These are phyloP conservation scores for Pristionchus fissidentatus DNA, from an alignment of 2,888 invertebrate species.

Conservation along the genomic window DNA sequence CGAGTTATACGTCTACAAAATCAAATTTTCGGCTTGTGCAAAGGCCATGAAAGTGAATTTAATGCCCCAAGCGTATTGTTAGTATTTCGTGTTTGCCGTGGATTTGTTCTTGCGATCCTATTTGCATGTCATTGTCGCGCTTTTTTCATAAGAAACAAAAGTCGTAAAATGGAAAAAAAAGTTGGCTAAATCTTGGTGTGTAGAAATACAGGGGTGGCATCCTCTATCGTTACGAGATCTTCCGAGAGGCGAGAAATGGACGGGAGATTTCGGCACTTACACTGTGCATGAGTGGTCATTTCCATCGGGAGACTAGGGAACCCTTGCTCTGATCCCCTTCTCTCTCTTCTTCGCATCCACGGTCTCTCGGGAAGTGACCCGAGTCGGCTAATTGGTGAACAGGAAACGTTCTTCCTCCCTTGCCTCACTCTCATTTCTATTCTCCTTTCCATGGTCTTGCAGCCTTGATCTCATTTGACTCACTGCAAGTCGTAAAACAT, in stretches of 20 bases:
- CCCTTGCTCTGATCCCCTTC: conserved; percentile 2
- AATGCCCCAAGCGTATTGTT: too few species aligned
- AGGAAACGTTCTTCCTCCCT: conserved; percentile 38
- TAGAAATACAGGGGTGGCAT: too few species aligned
- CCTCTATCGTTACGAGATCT: conserved; percentile 28
- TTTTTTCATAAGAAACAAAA: too few species aligned
- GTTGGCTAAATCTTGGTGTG: too few species aligned
- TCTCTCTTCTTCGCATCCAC: background rate
- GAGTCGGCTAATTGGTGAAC: conserved; percentile 26
- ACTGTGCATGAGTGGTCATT: conserved; percentile 36
- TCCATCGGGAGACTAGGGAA: conserved; percentile 16
- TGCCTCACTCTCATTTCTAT: background rate
- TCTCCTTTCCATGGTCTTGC: conserved; percentile 36
- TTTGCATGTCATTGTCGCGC: too few species aligned
- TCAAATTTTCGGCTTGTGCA: too few species aligned
- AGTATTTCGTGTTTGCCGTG: too few species aligned
- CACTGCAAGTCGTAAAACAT: too few species aligned
- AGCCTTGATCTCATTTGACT: conserved; percentile 19
- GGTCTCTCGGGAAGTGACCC: background rate
- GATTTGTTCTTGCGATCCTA: too few species aligned
- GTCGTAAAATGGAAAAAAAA: too few species aligned
- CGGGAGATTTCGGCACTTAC: conserved; percentile 38
- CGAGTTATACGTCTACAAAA: too few species aligned
- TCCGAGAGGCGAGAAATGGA: background rate
- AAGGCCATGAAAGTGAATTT: too few species aligned